phyloP scores from a whole-genome alignment of 2,888 invertebrate species.

The Aplocera efformata region DNA sequence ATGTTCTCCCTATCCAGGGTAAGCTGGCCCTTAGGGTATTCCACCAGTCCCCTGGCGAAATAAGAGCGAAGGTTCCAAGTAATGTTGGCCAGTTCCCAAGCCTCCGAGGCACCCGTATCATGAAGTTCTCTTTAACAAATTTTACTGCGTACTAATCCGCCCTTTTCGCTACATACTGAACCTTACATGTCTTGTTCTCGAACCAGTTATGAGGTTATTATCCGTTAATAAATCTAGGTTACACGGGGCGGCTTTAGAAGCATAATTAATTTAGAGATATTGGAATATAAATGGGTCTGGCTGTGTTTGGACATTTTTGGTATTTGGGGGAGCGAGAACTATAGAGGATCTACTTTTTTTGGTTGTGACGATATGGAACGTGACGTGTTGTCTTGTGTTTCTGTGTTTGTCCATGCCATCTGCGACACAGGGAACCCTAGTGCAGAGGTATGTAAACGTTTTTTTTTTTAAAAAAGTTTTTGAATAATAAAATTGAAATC shows the following conservation, averaged over 20 bases:
- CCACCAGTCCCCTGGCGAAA: not conserved
- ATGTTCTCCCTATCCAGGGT: constrained; percentile 42
- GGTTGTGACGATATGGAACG: too few species aligned
- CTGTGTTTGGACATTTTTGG: constrained; percentile 5
- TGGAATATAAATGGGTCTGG: constrained; percentile 43
- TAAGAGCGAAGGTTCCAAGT: constrained; percentile 29
- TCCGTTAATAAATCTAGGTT: constrained; percentile 73
- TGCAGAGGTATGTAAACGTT: too few species aligned
- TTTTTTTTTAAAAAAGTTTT: too few species aligned
- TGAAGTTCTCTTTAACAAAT: constrained; percentile 72
- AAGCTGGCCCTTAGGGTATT: constrained; percentile 22
- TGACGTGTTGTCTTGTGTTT: too few species aligned
- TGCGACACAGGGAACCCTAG: too few species aligned
- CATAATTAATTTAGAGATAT: constrained; percentile 62
- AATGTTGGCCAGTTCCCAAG: constrained; percentile 38
- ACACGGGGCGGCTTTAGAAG: constrained; percentile 48
- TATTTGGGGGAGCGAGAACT: too few species aligned
- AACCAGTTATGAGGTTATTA: constrained; percentile 68
- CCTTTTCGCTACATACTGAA: constrained; percentile 58
- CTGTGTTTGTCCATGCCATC: too few species aligned
- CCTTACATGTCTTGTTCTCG: constrained; percentile 67
- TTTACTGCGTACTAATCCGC: constrained; percentile 74
- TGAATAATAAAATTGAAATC: too few species aligned
- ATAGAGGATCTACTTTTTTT: too few species aligned
- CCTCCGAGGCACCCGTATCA: constrained; percentile 67